A percentile compares a stretch with the other conserved stretches of the same genome.
Conservation (phyloP, 30 jellyfish, hydroid and myxozoan species). For the Catostylus mosaicus region DNA sequence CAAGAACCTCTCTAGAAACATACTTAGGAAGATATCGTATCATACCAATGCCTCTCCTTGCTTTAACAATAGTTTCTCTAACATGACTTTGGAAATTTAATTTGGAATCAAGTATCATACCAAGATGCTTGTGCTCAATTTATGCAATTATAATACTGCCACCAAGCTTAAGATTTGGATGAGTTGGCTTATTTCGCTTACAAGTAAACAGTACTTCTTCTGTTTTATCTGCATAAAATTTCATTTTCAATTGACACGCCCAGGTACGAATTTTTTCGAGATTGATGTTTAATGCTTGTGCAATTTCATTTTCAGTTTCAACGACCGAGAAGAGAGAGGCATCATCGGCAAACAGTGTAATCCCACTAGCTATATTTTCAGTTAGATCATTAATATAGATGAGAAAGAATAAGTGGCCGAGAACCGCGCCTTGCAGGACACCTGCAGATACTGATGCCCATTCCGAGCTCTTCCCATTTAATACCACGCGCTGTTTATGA, state of each 20-base stretch:
- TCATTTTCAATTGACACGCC: slow-evolving; percentile 14
- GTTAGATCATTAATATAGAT: slow-evolving; percentile 38
- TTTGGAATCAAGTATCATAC: too few relatives aligned
- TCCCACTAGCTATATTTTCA: slow-evolving; percentile 14
- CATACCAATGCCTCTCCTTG: slow-evolving; percentile 7
- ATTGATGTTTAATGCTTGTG: slow-evolving; percentile 27
- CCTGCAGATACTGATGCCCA: slow-evolving; percentile 3
- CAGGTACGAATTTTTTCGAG: slow-evolving; percentile 9
- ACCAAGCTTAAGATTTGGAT: neutral
- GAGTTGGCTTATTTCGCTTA: neutral
- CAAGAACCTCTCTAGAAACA: too few relatives aligned
- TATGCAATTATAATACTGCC: too few relatives aligned
- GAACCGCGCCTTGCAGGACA: slow-evolving; percentile 53
- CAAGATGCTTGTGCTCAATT: neutral
- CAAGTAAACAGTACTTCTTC: slow-evolving; percentile 33
- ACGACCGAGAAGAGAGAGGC: slow-evolving; percentile 62
- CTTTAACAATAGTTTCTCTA: too few relatives aligned
- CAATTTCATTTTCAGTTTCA: slow-evolving; percentile 10
- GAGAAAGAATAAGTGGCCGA: slow-evolving; percentile 40
- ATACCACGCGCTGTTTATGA: neutral
- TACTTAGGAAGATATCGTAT: neutral
- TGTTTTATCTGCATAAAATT: slow-evolving; percentile 14
- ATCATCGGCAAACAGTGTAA: slow-evolving; percentile 50
- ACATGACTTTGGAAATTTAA: too few relatives aligned
- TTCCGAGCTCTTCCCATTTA: neutral